Conservation (phyloP, 2,113 vertebrate species). For the Pardalotus punctatus region DNA sequence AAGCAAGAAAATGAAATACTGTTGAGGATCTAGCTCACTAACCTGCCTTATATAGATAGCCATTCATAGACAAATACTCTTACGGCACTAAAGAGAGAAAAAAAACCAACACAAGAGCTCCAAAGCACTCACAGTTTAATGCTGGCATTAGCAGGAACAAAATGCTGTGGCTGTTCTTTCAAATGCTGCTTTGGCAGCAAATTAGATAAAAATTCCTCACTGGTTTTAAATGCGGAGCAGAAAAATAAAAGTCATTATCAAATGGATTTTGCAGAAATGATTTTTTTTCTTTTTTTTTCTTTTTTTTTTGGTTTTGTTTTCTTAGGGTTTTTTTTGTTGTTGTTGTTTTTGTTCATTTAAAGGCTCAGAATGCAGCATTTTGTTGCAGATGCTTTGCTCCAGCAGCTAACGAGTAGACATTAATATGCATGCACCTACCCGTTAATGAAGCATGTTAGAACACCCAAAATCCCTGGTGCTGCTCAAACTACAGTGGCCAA, state of each 20-base stretch:
- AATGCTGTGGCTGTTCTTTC: not conserved
- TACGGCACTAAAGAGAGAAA: constrained; percentile 22
- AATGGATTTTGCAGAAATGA: not conserved
- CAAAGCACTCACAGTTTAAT: constrained; percentile 51
- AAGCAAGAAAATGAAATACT: constrained; percentile 98
- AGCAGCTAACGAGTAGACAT: constrained; percentile 56
- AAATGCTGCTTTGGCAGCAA: constrained; percentile 14
- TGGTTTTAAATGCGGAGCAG: not conserved
- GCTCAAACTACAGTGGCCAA: not conserved
- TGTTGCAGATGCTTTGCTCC: constrained; percentile 16
- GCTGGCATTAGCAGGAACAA: constrained; percentile 48
- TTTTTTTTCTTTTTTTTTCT: not conserved
- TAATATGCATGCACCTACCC: constrained; percentile 61
- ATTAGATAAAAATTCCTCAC: not conserved
- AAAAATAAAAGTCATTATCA: not conserved
- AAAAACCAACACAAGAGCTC: constrained; percentile 14
- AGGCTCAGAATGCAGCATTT: constrained; percentile 2
- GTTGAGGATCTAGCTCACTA: constrained; percentile 89
- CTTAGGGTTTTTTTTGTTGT: too few species aligned
- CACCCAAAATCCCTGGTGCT: not conserved
- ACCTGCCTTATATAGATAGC: constrained; percentile 82
- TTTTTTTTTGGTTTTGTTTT: not conserved
- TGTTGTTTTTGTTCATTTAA: not conserved
- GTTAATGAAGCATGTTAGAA: constrained; percentile 13
- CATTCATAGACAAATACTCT: constrained; percentile 65